Evolutionary conservation across 1,140 invertebrate species (phyloP).

Genomic region (Whitmania pigra): DNA sequence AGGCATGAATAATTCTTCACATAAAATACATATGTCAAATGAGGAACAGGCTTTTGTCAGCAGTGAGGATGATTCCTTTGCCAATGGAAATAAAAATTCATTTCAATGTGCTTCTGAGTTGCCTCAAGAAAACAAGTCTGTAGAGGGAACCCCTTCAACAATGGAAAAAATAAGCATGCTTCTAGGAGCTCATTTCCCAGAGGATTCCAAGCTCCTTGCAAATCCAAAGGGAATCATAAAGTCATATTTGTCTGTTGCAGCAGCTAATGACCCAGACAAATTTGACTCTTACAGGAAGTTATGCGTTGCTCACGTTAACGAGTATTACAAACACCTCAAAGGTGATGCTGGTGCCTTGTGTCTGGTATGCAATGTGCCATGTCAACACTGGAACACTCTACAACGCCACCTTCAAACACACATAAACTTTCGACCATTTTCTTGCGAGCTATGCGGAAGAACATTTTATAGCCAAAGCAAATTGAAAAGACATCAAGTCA

Average conservation of each 20-base stretch:
- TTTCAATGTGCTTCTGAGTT: no score
- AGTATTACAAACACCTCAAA: conserved; percentile 17
- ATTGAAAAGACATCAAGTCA: conserved; percentile 21
- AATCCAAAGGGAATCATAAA: conserved; percentile 20
- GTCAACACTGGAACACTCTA: conserved; percentile 19
- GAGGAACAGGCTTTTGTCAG: no score
- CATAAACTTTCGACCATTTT: conserved; percentile 22
- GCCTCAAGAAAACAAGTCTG: no score
- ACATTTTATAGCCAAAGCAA: conserved; percentile 24
- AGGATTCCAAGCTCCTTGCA: conserved; percentile 19
- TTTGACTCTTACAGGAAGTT: conserved; percentile 16
- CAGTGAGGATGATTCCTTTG: no score
- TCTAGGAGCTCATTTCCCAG: conserved; percentile 10
- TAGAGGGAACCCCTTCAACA: no score
- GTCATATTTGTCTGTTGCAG: conserved; percentile 12
- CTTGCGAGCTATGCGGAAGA: conserved; percentile 20
- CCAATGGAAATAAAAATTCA: no score
- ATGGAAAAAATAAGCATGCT: conserved; percentile 11
- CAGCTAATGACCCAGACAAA: conserved; percentile 14
- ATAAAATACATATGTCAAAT: no score
- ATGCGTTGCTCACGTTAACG: conserved; percentile 15
- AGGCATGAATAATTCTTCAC: no score
- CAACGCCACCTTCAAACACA: conserved; percentile 24
- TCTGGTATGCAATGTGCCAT: conserved; percentile 20
- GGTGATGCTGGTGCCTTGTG: conserved; percentile 18